Conservation (phyloP, 2,888 invertebrate species). For the Leptogaster cylindrica region DNA sequence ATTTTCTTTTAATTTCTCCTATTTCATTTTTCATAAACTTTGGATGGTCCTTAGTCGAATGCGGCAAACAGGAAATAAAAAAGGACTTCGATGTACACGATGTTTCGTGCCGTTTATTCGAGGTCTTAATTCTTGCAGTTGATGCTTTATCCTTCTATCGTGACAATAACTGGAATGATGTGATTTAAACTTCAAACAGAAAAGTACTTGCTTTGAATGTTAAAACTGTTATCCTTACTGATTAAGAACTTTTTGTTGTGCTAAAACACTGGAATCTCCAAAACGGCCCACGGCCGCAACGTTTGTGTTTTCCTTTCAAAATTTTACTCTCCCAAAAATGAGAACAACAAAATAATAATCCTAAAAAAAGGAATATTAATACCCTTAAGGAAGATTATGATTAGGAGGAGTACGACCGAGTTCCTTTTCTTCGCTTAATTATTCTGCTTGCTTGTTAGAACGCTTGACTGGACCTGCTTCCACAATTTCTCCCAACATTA, state of each 20-base stretch:
- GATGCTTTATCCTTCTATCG: not conserved
- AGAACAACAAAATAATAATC: no score
- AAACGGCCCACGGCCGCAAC: no score
- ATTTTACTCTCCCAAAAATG: no score
- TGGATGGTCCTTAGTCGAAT: not conserved
- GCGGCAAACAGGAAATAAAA: not conserved
- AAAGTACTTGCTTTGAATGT: conserved; percentile 3
- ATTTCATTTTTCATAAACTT: not conserved
- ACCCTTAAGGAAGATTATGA: no score
- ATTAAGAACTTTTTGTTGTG: conserved; percentile 16
- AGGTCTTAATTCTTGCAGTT: not conserved
- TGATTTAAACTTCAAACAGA: conserved; percentile 15
- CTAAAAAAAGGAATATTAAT: no score
- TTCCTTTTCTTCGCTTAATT: no score
- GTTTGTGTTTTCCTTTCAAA: no score
- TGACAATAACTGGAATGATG: conserved; percentile 8
- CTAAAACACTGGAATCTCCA: no score
- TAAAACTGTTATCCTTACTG: conserved; percentile 13
- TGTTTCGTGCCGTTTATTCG: not conserved
- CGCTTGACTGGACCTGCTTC: no score
- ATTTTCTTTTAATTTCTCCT: conserved; percentile 27
- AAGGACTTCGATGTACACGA: not conserved
- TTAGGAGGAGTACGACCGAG: no score
- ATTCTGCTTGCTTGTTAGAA: no score
- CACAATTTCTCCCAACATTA: no score